Conservation (phyloP, 2,888 invertebrate species). For the Hirtodrosophila histrioides region DNA sequence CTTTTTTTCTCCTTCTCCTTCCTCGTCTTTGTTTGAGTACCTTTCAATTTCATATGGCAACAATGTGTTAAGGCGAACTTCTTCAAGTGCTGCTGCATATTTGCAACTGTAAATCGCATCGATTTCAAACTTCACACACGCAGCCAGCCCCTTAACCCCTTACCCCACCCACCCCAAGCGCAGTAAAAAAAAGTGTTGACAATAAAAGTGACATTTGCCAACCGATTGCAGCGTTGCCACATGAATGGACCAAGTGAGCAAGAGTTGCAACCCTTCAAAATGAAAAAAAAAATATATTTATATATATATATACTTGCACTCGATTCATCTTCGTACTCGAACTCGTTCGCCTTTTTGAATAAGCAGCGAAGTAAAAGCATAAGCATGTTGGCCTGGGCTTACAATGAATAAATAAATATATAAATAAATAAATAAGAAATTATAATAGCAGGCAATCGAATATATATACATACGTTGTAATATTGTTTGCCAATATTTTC, state of each 20-base stretch:
- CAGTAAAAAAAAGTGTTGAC: slow-evolving; percentile 44
- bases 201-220: slow-evolving; percentile 35
- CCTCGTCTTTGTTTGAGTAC: too few relatives aligned
- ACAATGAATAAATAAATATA: too few relatives aligned
- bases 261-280: slow-evolving; percentile 22
- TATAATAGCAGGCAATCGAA: not conserved
- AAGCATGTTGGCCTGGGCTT: not conserved
- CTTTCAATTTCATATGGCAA: slow-evolving; percentile 26
- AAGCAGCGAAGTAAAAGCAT: slow-evolving; percentile 18
- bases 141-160: not conserved
- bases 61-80: slow-evolving; percentile 21
- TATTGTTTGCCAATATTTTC: too few relatives aligned
- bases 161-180: not conserved
- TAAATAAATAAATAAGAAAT: not conserved
- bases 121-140: slow-evolving; percentile 11
- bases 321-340: not conserved
- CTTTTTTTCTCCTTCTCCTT: not conserved
- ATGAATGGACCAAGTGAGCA: slow-evolving; percentile 9
- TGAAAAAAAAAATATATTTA: too few relatives aligned
- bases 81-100: not conserved
- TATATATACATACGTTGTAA: too few relatives aligned
- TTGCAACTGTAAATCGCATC: slow-evolving; percentile 44
- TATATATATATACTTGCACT: too few relatives aligned
- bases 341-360: slow-evolving; percentile 11
- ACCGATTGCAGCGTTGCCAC: slow-evolving; percentile 12